A percentile compares a stretch with the other conserved stretches of the same genome.
Conservation (phyloP, 2,888 invertebrate species). For the Diloba caeruleocephala region DNA sequence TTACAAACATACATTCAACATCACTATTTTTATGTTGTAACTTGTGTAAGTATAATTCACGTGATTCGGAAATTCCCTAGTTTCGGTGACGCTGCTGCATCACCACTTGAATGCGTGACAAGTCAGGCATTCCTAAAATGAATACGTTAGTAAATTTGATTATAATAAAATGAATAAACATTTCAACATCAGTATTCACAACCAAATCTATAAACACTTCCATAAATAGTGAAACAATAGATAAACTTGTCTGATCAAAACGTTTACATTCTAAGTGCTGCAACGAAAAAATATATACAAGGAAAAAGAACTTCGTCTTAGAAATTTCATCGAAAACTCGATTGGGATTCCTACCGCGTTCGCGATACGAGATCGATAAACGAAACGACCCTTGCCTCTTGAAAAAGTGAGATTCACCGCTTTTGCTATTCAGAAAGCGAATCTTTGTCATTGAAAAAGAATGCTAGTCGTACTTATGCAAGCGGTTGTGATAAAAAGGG, state of each 20-base stretch:
- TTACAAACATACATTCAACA: too few species aligned
- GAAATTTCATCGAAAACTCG: slow-evolving; percentile 70
- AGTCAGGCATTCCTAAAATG: too few species aligned
- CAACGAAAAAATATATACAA: slow-evolving; percentile 54
- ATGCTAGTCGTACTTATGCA: slow-evolving; percentile 72
- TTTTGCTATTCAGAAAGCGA: slow-evolving; percentile 76
- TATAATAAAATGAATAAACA: too few species aligned
- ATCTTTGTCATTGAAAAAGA: slow-evolving; percentile 81
- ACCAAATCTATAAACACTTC: slow-evolving; percentile 18
- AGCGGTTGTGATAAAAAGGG: slow-evolving; percentile 74
- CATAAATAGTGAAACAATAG: slow-evolving; percentile 27
- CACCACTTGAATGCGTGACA: too few species aligned
- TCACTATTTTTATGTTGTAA: too few species aligned
- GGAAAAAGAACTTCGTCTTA: slow-evolving; percentile 62
- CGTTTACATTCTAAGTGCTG: slow-evolving; percentile 61
- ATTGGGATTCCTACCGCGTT: slow-evolving; percentile 75
- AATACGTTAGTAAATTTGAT: too few species aligned
- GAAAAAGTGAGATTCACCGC: slow-evolving; percentile 77
- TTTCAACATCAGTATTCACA: slow-evolving; percentile 12
- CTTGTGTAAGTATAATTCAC: too few species aligned
- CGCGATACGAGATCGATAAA: slow-evolving; percentile 80
- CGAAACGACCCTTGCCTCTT: slow-evolving; percentile 73
- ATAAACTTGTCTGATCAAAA: slow-evolving; percentile 49
- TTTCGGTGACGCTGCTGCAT: too few species aligned
- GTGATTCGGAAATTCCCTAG: too few species aligned